Evolutionary conservation across 2,797 vertebrate genomes (phyloP), one percentile per base, ranked within the genome.

Genomic region (Schizopygopsis malacanthus): DNA sequence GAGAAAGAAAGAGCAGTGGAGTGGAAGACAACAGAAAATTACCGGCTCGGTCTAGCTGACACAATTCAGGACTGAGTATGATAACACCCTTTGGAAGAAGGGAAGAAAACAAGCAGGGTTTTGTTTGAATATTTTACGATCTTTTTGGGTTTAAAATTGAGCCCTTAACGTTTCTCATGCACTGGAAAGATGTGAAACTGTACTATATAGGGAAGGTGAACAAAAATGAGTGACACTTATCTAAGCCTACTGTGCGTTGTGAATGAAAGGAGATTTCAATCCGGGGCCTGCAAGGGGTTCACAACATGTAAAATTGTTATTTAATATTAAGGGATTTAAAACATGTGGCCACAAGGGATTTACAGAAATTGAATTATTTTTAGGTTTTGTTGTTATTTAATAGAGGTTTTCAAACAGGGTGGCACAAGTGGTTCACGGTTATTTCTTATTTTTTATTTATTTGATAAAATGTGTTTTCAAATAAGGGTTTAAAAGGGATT

Each of bases 1-100:
- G 16, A 45, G 77, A 56, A 63, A n/a, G 80, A 52, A 12, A 20
- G 78, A 16, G 65, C 69, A 73, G 16, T 72, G 47, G 69, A 79
- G 85, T 61, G 65, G 76, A 77, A 83, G 85, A 76, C 80, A 4
- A 69, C 52, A 41, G 3, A 63, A 50, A 79, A 84, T 78, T 67
- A 84, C 82, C 6, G 16, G 33, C 82, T 69, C 61, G 8, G 8
- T n/a, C 54, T 61, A 63, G 41, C 37, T 3, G 9, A 43, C 39
- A 82, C 52, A 41, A 25, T 56, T 59, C 50, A 45, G 41, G 61
- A n/a, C 33, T 2, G 33, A 2, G 16, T 47, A 41, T 37, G 33
- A 52, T 61, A 77, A 37, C 73, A 54, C 41, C 7, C n/a, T 45
- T 11, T 10, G 37, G 7, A 25, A 45, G 54, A 65, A 33, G 16